Percentiles rank a stretch among this genome's conserved stretches.
These are phyloP conservation scores for Callorhinus ursinus DNA, from an alignment of 2,113 vertebrate species.

Conservation along the genomic window DNA sequence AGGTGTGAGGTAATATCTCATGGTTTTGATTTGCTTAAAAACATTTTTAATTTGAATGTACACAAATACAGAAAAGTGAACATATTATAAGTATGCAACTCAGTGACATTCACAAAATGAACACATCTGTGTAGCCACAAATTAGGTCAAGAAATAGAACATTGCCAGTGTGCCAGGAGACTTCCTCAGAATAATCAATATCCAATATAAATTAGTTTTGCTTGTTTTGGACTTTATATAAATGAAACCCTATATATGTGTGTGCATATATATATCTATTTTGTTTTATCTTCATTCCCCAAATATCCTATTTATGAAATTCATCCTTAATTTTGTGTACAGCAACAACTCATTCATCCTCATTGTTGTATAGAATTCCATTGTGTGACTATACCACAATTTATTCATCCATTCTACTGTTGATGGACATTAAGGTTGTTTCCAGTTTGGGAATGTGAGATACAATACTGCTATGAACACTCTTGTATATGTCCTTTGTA, in stretches of 20 bases:
- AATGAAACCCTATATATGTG: not conserved
- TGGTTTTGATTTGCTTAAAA: not conserved
- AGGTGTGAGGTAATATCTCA: not conserved
- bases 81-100: not conserved
- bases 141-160: not conserved
- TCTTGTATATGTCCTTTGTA: not conserved
- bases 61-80: not conserved
- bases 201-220: not conserved
- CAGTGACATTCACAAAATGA: not conserved
- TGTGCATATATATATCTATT: not conserved
- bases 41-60: not conserved
- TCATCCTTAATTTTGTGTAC: not conserved
- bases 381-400: not conserved
- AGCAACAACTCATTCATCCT: not conserved
- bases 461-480: not conserved
- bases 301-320: not conserved
- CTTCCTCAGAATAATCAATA: not conserved
- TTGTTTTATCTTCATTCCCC: not conserved
- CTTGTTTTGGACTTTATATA: not conserved
- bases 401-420: not conserved
- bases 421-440: not conserved
- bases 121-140: not conserved
- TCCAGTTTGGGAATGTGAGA: not conserved
- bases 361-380: not conserved
- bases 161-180: not conserved